Base-by-base conservation (phyloP, 2,888 invertebrate species). In the Synanthedon vespiformis region DNA sequence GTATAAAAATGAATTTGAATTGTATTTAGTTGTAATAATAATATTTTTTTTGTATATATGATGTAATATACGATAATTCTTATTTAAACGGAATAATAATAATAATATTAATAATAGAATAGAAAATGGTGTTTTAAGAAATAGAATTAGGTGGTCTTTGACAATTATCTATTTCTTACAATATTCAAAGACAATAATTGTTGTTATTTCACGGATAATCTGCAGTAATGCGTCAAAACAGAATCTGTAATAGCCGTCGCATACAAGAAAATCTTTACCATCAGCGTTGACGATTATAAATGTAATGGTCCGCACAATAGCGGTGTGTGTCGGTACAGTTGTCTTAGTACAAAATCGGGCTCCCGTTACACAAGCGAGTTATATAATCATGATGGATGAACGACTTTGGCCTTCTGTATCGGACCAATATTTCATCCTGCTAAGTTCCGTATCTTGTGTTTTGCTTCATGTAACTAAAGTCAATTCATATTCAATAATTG, bases 381-480 rank as follows among this genome's bases (percentile, higher is more conserved):
- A 64, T 65, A 65, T 67, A 71, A 74, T 74, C 74, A 64, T 76
- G 74, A 76, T 70, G 66, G 73, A 74, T 76, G 68, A 58, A 58
- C 59, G 14, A 44, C 58, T 56, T n/a, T 56, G 53, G 55, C 57
- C 59, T 61, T 63, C 61, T 57, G 60, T 63, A 63, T 65, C 59
- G 58, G 58, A 56, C 54, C 55, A 56, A 58, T 59, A 55, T 54
- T 59, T 57, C 58, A 51, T 49, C 47, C n/a, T 22, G 13, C 8
- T 13, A n/a, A 13, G 44, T 44, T 44, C 44, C 44, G 44, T 44
- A 13, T 14, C 13, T 5, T 8, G 44, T 44, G 44, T 44, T 41
- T 12, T 41, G 41, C n/a, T 41, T 13, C 13, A n/a, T 44, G 44
- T n/a, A 14, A 12, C 44, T 12, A 3, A 13, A 14, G 44, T 13